Conservation (phyloP, 1,140 invertebrate genomes). For the Cotesia glomerata region DNA sequence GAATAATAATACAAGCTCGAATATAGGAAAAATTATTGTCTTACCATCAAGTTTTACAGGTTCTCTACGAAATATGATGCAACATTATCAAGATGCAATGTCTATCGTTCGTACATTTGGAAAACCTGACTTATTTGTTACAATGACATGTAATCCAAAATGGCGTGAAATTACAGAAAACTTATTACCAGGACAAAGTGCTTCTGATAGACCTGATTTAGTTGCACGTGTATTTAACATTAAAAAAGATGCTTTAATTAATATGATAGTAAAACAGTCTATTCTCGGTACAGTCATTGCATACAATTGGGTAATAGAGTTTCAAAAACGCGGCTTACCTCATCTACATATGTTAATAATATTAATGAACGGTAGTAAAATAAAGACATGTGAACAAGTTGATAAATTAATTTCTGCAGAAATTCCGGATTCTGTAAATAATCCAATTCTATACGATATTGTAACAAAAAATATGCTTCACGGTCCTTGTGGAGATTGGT, state of each 20-base stretch:
- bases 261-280: slow-evolving; percentile 15
- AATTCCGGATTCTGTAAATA: slow-evolving; percentile 22
- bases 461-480: slow-evolving; percentile 38
- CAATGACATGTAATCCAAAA: background rate
- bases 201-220: slow-evolving; percentile 46
- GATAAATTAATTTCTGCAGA: slow-evolving; percentile 32
- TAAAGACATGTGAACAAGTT: slow-evolving; percentile 13
- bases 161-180: too few species aligned
- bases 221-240: slow-evolving; percentile 23
- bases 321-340: slow-evolving; percentile 12
- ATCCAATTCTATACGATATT: slow-evolving; percentile 9
- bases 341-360: slow-evolving; percentile 27
- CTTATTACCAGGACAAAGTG: too few species aligned
- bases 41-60: slow-evolving; percentile 49
- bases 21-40: slow-evolving; percentile 41
- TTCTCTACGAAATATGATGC: slow-evolving; percentile 54
- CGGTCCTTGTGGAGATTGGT: slow-evolving; percentile 46
- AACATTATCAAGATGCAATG: slow-evolving; percentile 56
- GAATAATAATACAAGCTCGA: background rate
- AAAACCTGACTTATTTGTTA: slow-evolving; percentile 51
- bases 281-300: slow-evolving; percentile 6
- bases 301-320: slow-evolving; percentile 9
- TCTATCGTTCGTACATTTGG: slow-evolving; percentile 57
- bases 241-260: slow-evolving; percentile 19
- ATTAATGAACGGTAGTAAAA: slow-evolving; percentile 32